A percentile compares a stretch with the other conserved stretches of the same genome.
Conservation (phyloP, 2,888 invertebrate species). For the Teleiodes luculella region DNA sequence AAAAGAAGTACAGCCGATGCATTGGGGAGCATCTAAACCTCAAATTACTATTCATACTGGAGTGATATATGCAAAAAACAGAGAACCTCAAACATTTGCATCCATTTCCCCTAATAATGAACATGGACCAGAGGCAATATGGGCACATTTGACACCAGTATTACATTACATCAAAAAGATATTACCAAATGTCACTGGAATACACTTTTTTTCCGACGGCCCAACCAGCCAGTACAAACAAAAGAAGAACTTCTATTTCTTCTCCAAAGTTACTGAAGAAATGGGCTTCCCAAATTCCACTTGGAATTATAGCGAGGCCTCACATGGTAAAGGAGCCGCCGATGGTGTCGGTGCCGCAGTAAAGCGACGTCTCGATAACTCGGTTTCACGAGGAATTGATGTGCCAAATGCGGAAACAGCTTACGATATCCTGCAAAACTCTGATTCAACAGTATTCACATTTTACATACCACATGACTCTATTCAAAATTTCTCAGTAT, state of each 20-base stretch:
- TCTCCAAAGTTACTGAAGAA: slow-evolving; percentile 20
- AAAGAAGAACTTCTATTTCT: slow-evolving; percentile 26
- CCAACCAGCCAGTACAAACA: slow-evolving; percentile 26
- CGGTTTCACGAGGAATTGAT: no score
- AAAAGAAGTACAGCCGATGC: slow-evolving; percentile 23
- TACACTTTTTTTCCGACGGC: slow-evolving; percentile 26
- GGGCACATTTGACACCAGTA: slow-evolving; percentile 23
- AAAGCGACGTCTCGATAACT: no score
- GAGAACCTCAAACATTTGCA: slow-evolving; percentile 21
- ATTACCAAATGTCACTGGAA: slow-evolving; percentile 10
- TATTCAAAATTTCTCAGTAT: slow-evolving; percentile 12
- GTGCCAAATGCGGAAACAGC: no score
- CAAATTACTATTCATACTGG: slow-evolving; percentile 25
- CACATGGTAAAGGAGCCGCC: background rate
- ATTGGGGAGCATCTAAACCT: slow-evolving; percentile 28
- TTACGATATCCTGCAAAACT: background rate
- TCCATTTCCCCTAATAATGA: slow-evolving; percentile 13
- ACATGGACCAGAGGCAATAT: slow-evolving; percentile 23
- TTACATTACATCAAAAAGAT: slow-evolving; percentile 14
- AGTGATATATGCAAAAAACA: no score
- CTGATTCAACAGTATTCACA: slow-evolving; percentile 3
- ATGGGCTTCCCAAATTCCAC: background rate
- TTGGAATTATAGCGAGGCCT: background rate
- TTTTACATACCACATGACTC: slow-evolving; percentile 10
- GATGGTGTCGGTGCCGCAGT: no score